Base-by-base conservation (phyloP, 1,140 invertebrate species). In the Micrasema minimum region DNA sequence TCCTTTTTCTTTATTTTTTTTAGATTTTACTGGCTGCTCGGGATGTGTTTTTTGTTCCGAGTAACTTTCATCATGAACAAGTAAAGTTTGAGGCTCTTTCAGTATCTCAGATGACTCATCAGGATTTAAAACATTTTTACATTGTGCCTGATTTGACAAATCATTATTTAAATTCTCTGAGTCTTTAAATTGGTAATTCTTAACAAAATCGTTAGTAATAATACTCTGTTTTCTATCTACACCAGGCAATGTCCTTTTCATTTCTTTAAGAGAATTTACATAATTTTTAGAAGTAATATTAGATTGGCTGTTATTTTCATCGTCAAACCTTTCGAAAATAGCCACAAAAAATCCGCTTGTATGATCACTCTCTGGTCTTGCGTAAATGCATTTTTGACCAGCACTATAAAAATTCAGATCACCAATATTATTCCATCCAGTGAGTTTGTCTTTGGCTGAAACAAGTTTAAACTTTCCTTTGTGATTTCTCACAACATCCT, bases 321-420 rank as follows among this genome's bases (percentile, higher is more conserved):
- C 59, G 6, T 55, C 16, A 16, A 81, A 84, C 78, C 87, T 86
- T 78, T 94, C 91, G 79, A 99, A 93, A 50, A 97, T 87, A 7
- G 96, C 95, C 16, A 98, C 86, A 84, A 99, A 99, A 82, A 99
- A 98, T 23, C 96, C 97, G 83, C 93, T 96, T 0, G 95, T 96
- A 2, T 89, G 81, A 85, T 97, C 93, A 2, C 83, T 78, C 11
- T 93, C 88, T 0, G 92, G 88, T 71, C 83, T 85, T 0, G 93
- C 87, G 79, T 96, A 93, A 0, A 98, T 74, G 81, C 95, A 97
- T 64, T 89, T 89, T 12, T 90, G 88, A 77, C 85, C 90, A 81
- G 83, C 87, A 72, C 85, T 82, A 4, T 80, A 81, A 76, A 89
- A 92, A 68, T 89, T 84, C 1, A 80, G 75, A 7, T 88, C 89